Base-by-base conservation (phyloP, 2,797 vertebrate species). In the Platalea minor region DNA sequence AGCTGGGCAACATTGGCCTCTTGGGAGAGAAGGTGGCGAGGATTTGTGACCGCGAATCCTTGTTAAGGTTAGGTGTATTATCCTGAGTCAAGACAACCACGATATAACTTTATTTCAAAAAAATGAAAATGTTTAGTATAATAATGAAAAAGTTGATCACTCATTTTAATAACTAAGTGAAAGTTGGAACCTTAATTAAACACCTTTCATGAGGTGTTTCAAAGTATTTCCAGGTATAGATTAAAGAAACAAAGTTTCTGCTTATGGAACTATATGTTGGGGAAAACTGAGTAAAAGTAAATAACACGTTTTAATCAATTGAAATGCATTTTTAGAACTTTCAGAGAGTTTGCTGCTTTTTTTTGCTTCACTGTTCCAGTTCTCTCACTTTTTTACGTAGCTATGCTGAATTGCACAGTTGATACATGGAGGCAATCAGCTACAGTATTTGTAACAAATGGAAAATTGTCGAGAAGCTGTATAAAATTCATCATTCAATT, bases 1-100 rank as follows among this genome's bases (percentile, higher is more conserved):
- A 29, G 28, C 3, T 4, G 35, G 37, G 3, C n/a, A 50, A 9
- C 3, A 1, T 10, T 4, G 1, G 2, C 16, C 25, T 69, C 9
- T 43, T 68, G 31, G 41, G 56, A 73, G 59, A 61, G 41, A 18
- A 51, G 19, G 13, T 65, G 39, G 9, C 46, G 29, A 21, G 33
- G 17, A 56, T 81, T 28, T 72, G 48, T 54, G n/a, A 16, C 41
- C 64, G 7, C 2, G 4, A 41, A 41, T 61, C 59, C 46, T 41
- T 69, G 20, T 43, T 57, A 48, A 57, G 23, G 7, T 57, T 82
- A n/a, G 17, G 10, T 69, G 54, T n/a, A 35, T 35, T 35, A 35
- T 35, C 35, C 35, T 35, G 35, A 35, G 35, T 35, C 35, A 35
- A 35, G 35, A 35, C 35, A 35, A 35, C 35, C 35, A 35, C 35